A percentile compares a stretch with the other conserved stretches of the same genome.
phyloP scores from a whole-genome alignment of 2,888 invertebrate species.

The Meghimatium bilineatum region DNA sequence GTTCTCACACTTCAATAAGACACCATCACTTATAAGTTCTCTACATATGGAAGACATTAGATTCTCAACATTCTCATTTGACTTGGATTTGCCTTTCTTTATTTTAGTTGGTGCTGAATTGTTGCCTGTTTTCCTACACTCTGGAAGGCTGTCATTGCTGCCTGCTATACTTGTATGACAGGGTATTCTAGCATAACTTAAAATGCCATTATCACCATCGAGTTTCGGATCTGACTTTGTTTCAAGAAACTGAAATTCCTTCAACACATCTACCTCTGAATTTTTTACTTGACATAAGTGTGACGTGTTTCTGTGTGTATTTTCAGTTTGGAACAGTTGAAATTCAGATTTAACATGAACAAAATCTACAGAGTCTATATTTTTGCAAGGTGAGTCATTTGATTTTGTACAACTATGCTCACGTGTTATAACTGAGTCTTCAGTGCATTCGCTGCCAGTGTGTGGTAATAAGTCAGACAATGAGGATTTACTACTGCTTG shows the following conservation, averaged over 20 bases:
- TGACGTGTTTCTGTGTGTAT: neutral
- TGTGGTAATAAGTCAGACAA: neutral
- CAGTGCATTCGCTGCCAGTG: conserved; percentile 23
- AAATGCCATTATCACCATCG: neutral
- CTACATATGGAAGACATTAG: conserved; percentile 42
- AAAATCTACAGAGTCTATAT: neutral
- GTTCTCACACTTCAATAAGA: conserved; percentile 23
- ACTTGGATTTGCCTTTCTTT: conserved; percentile 29
- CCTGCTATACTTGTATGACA: neutral
- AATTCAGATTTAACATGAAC: neutral
- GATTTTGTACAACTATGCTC: neutral
- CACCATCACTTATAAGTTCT: conserved; percentile 32
- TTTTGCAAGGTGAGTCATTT: neutral
- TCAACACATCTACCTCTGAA: neutral
- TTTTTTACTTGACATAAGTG: neutral
- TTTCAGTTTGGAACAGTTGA: neutral
- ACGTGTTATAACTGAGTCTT: neutral
- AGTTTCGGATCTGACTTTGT: neutral
- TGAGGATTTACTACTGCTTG: neutral
- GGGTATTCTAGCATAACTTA: neutral
- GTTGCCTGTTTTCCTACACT: neutral
- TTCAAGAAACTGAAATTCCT: neutral
- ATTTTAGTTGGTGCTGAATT: neutral
- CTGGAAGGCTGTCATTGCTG: neutral
- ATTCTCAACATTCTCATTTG: conserved; percentile 9